phyloP scores from a whole-genome alignment of 1,140 invertebrate genomes.

The Zaprionus capensis region DNA sequence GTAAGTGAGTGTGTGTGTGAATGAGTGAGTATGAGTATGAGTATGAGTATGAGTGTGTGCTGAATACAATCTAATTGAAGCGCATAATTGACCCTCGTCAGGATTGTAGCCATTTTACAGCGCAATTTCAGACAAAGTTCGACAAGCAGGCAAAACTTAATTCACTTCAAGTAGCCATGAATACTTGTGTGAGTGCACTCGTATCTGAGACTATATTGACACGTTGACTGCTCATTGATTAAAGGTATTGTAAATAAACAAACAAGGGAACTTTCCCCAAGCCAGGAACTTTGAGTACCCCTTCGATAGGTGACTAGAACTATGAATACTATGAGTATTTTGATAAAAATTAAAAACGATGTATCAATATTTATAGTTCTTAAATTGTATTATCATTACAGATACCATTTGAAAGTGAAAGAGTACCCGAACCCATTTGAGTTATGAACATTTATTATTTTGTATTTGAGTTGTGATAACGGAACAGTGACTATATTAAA shows the following conservation, averaged over 20 bases:
- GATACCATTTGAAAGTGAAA: not conserved
- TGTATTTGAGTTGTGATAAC: conserved; percentile 45
- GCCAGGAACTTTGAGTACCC: not conserved
- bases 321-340: not conserved
- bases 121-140: conserved; percentile 17
- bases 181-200: not conserved
- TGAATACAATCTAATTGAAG: conserved; percentile 53
- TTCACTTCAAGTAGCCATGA: not conserved
- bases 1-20: not conserved
- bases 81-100: conserved; percentile 54
- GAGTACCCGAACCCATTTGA: not conserved
- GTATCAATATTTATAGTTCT: not conserved
- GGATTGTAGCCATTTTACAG: conserved; percentile 8
- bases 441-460: not conserved
- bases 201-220: not conserved
- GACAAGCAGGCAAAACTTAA: not conserved
- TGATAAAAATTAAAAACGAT: not conserved
- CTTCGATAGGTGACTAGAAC: not conserved
- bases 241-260: not conserved
- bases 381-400: not conserved
- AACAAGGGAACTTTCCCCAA: not conserved
- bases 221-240: not conserved
- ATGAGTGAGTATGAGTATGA: conserved; percentile 16
- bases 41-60: conserved; percentile 18
- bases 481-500: conserved; percentile 55